Base-by-base conservation (phyloP, 2,113 vertebrate species). In the Tretioscincus oriximinensis region DNA sequence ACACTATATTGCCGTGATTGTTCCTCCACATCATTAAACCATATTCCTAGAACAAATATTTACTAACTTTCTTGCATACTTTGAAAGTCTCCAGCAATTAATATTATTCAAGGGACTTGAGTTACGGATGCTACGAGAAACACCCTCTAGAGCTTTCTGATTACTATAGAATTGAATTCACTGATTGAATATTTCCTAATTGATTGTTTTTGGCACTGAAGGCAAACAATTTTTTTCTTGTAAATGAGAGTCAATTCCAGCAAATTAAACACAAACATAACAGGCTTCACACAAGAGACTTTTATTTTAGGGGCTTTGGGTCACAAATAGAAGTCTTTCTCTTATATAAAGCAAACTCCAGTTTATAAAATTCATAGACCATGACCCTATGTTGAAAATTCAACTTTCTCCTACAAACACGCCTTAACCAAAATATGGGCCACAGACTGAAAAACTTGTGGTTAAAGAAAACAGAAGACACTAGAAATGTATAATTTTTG, bases 161-260 rank as follows among this genome's bases (percentile, higher is more conserved):
- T 80, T 71, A 64, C 28, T 80, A 70, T 65, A 29, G 41, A 80
- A 76, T 65, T 76, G 66, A 84, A 80, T 84, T 75, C 26, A 76
- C 83, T 75, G 28, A 64, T 29, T 54, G 76, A 69, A 67, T 0
- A 6, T 3, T 47, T 22, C 14, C 10, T 68, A 67, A 22, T 74
- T 35, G 35, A 70, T 47, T 63, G 66, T 76, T 12, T 63, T 14
- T 35, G 71, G 58, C 7, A 77, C 49, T 18, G 10, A 80, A 41
- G 21, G 8, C 78, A 76, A 76, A 26, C 0, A 0, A 4, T 20
- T 21, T 66, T n/a, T n/a, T 69, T 16, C 51, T 65, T 70, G 28
- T 26, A 29, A 80, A 51, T 69, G 35, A 3, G 9, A 7, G 0
- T 22, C 4, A 68, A 51, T 21, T 67, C 51, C 47, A 47, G 20